Percentiles rank a stretch among this genome's conserved stretches.
phyloP scores from a whole-genome alignment of 2,888 invertebrate genomes.

The Parthenolecanium corni region DNA sequence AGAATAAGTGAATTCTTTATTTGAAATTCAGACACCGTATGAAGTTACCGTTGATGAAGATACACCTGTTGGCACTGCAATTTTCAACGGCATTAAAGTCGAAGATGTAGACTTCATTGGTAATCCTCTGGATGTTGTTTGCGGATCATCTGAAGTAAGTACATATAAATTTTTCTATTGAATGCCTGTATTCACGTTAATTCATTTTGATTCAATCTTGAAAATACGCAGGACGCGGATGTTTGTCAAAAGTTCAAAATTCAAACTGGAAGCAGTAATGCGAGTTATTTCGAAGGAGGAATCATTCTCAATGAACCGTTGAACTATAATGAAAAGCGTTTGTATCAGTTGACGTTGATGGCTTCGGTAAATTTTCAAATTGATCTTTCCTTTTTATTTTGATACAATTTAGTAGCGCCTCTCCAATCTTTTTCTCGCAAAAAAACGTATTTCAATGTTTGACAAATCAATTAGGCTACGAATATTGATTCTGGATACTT shows the following conservation, averaged over 20 bases:
- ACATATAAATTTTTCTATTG: too few relatives aligned
- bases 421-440: too few relatives aligned
- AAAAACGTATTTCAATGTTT: too few relatives aligned
- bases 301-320: constrained; percentile 57
- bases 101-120: constrained; percentile 72
- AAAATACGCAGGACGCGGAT: constrained; percentile 58
- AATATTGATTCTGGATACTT: too few relatives aligned
- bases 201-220: too few relatives aligned
- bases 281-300: constrained; percentile 49
- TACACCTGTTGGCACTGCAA: constrained; percentile 55
- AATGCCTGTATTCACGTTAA: too few relatives aligned
- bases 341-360: constrained; percentile 62
- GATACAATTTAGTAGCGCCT: too few relatives aligned
- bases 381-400: too few relatives aligned
- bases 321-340: constrained; percentile 64
- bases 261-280: constrained; percentile 49
- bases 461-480: too few relatives aligned
- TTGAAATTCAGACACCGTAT: constrained; percentile 55
- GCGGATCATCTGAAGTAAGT: constrained; percentile 43
- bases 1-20: background rate
- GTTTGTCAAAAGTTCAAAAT: constrained; percentile 61
- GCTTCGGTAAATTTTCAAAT: constrained; percentile 69
- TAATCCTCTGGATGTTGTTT: constrained; percentile 63
- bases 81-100: constrained; percentile 59
- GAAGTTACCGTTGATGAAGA: constrained; percentile 69